Evolutionary conservation across 2,888 invertebrate genomes (phyloP).

Genomic region (Drepana falcataria): DNA sequence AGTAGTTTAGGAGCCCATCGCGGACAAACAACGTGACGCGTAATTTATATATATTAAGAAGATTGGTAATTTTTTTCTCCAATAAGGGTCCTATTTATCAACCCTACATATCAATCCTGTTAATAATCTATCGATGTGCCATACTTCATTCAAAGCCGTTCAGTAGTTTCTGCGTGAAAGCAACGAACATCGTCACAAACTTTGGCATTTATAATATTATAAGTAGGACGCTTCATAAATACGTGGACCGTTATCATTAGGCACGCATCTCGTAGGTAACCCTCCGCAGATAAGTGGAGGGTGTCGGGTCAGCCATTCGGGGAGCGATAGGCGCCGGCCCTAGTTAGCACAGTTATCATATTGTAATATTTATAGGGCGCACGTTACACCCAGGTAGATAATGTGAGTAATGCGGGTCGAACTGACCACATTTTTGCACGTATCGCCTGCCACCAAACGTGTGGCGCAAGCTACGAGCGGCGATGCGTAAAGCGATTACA

Average conservation of each 20-base stretch:
- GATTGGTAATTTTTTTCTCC: too few species aligned
- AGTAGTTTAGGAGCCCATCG: too few species aligned
- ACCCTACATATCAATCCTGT: too few species aligned
- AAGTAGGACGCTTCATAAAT: neutral
- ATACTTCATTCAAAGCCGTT: too few species aligned
- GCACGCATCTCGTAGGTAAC: neutral
- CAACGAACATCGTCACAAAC: neutral
- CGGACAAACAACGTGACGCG: too few species aligned
- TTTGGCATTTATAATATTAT: too few species aligned
- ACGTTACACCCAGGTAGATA: constrained; percentile 61
- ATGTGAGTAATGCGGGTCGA: constrained; percentile 58
- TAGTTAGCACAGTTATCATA: constrained; percentile 50
- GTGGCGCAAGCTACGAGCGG: constrained; percentile 15
- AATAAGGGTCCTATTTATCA: too few species aligned
- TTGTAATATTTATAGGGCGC: constrained; percentile 57
- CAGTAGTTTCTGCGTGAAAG: too few species aligned
- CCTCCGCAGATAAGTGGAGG: constrained; percentile 1
- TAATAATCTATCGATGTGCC: too few species aligned
- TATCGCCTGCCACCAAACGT: constrained; percentile 22
- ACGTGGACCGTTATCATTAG: neutral
- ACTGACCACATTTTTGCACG: constrained; percentile 60
- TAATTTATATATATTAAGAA: too few species aligned
- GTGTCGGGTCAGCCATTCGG: neutral
- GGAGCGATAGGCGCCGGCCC: constrained; percentile 17
- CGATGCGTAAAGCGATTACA: neutral